A percentile compares a stretch with the other conserved stretches of the same genome.
These are phyloP conservation scores for Vireo altiloquus DNA, from an alignment of 2,113 vertebrate species.

Conservation along the genomic window DNA sequence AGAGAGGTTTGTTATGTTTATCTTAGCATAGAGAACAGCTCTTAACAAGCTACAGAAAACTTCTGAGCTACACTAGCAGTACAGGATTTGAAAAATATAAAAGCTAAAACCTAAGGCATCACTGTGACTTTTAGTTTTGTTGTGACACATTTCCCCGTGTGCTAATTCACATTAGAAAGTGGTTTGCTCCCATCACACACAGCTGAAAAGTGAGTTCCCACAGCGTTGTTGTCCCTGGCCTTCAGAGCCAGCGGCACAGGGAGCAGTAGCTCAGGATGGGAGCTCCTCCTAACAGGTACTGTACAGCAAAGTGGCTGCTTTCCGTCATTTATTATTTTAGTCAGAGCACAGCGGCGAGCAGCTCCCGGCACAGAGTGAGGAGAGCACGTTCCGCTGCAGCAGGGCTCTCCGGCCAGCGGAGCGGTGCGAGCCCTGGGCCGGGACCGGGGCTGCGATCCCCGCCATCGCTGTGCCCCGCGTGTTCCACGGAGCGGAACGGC, in stretches of 20 bases:
- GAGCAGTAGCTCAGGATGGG: accelerated
- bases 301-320: too few relatives aligned
- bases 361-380: accelerated
- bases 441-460: too few relatives aligned
- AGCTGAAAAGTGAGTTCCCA: not conserved
- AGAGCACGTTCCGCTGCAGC: not conserved
- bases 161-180: not conserved
- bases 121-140: not conserved
- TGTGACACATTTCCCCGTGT: accelerated
- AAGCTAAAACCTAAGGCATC: too few relatives aligned
- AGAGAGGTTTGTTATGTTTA: too few relatives aligned
- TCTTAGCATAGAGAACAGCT: too few relatives aligned
- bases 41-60: too few relatives aligned
- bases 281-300: accelerated
- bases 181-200: too few relatives aligned
- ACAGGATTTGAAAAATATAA: too few relatives aligned
- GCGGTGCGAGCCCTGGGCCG: accelerated
- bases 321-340: not conserved
- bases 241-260: not conserved
- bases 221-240: accelerated
- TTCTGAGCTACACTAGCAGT: too few relatives aligned
- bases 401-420: not conserved
- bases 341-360: accelerated
- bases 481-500: too few relatives aligned
- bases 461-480: not conserved